A percentile compares a stretch with the other conserved stretches of the same genome.
These are phyloP conservation scores for Microctonus brassicae DNA, from an alignment of 2,888 invertebrate species.

Conservation along the genomic window DNA sequence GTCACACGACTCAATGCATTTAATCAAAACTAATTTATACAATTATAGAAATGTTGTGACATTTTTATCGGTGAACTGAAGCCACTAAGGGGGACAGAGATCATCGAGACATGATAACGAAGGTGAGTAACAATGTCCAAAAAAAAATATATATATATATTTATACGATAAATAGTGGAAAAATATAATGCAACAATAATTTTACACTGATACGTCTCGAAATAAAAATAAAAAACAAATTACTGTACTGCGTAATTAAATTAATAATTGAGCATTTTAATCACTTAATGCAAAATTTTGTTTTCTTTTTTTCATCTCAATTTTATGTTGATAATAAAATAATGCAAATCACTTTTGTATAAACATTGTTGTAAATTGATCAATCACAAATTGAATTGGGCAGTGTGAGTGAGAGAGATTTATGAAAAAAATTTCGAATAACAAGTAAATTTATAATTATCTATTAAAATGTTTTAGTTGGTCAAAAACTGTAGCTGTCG, in stretches of 20 bases:
- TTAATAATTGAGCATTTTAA: not conserved
- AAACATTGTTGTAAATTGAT: not conserved
- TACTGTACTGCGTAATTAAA: not conserved
- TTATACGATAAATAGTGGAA: not conserved
- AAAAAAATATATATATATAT: not conserved
- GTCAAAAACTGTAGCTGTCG: not conserved
- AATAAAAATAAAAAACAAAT: too few relatives aligned
- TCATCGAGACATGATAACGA: not conserved
- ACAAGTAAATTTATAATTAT: not conserved
- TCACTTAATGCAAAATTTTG: not conserved
- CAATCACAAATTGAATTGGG: not conserved
- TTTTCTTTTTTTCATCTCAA: not conserved
- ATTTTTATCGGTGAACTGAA: not conserved
- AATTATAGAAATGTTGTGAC: not conserved
- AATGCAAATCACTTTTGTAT: not conserved
- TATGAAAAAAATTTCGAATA: too few relatives aligned
- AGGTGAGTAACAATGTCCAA: not conserved
- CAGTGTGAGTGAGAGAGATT: not conserved
- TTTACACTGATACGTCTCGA: not conserved
- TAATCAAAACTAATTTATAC: not conserved
- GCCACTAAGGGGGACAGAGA: constrained; percentile 3
- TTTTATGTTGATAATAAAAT: not conserved
- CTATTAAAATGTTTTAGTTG: not conserved
- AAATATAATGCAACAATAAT: not conserved
- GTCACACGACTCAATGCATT: too few relatives aligned